Evolutionary conservation across 1,140 invertebrate genomes (phyloP), one percentile per base, ranked within the genome.

Genomic region (Pseudomyrmex flavicornis): DNA sequence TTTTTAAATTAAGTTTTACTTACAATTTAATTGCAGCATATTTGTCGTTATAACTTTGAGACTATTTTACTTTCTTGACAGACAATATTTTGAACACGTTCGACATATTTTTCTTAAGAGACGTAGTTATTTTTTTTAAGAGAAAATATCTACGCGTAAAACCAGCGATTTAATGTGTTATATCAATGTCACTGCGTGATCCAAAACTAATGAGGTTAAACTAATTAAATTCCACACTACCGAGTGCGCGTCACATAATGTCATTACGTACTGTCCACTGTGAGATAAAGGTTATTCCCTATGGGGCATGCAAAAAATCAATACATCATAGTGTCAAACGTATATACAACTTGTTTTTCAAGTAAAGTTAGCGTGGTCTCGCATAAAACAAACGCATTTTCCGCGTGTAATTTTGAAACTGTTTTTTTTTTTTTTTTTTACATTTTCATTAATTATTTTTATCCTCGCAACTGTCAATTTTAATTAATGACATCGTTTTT

Each of bases 141-240:
- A 79, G 10, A 20, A 22, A 46, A 66, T 59, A 69, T 22, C 20
- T 20, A 56, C 1, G 7, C 20, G 9, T 59, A 58, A 48, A 56
- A 69, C 9, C 22, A n/a, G 20, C n/a, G 48, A 50, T 8, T 59
- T 70, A n/a, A 7, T 35, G 20, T n/a, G 65, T 54, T 69, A 56
- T 44, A 48, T 61, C 12, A 79, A 68, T 44, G 48, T 35, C 63
- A 9, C 15, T 50, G 62, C 15, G 70, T 70, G 82, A 83, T 69
- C 63, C 69, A 75, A 79, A 85, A 88, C 75, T 91, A 91, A 91
- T 90, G 83, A 88, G 79, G 62, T 85, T 84, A 83, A 86, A 74
- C 80, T 89, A 91, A 89, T 91, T 89, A 90, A 91, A 91, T 88
- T 88, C 50, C 69, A 44, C 74, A 85, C 89, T 85, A 87, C 62